A percentile compares a stretch with the other conserved stretches of the same genome.
phyloP scores from a whole-genome alignment of 2,797 vertebrate species.

The Graptemys geographica region DNA sequence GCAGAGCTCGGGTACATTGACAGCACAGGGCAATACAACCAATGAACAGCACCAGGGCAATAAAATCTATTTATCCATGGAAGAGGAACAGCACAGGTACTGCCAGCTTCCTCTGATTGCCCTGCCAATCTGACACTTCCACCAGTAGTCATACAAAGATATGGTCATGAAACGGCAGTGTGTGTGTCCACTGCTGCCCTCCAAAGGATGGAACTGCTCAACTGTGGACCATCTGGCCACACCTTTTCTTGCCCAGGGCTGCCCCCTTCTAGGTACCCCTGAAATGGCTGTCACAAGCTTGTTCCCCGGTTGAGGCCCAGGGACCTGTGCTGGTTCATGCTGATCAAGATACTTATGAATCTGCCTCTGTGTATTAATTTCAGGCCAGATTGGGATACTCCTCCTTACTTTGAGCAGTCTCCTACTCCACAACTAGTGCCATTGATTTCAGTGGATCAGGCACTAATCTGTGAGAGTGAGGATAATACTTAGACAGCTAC shows the following conservation, averaged over 20 bases:
- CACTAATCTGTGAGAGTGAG: background rate
- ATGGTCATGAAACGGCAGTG: accelerated
- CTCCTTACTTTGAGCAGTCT: background rate
- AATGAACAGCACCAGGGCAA: too few relatives aligned
- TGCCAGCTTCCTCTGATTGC: too few relatives aligned
- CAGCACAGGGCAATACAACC: too few relatives aligned
- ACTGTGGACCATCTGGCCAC: background rate
- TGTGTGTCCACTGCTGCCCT: accelerated
- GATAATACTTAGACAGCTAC: accelerated
- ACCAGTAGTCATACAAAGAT: too few relatives aligned
- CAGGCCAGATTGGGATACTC: background rate
- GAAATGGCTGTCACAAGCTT: background rate
- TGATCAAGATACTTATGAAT: background rate
- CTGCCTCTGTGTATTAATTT: background rate
- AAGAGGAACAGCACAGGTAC: too few relatives aligned
- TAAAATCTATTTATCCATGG: too few relatives aligned
- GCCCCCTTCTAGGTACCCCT: background rate
- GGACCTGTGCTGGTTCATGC: background rate
- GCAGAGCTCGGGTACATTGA: background rate
- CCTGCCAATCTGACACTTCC: too few relatives aligned
- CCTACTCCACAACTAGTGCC: background rate
- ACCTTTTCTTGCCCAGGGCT: background rate
- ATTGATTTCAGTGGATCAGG: background rate
- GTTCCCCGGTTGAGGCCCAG: background rate
- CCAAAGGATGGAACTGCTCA: background rate